Evolutionary conservation across 1,140 invertebrate genomes (phyloP), one percentile per base, ranked within the genome.

Genomic region (Leptinotarsa defecta): DNA sequence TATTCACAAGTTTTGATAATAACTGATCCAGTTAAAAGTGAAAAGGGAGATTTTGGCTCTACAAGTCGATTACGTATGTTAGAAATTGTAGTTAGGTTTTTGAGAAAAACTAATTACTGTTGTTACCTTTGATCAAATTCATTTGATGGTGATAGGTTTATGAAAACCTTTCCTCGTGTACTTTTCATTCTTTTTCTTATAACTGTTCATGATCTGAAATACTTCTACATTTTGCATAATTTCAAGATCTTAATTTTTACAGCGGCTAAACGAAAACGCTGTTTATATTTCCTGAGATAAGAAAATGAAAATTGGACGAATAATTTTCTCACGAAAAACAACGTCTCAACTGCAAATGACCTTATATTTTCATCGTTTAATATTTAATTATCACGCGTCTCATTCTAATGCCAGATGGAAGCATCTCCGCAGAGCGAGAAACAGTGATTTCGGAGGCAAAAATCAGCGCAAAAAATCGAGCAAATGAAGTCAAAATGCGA

Each of bases 401-500:
- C 57, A 34, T 75, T 65, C 43, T n/a, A 49, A 17, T 24, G 6
- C 27, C 24, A 63, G 62, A n/a, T 63, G 52, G 52, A n/a, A 57
- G 49, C 63, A 48, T 65, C 48, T 27, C 20, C 48, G 48, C 52
- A 71, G 71, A 73, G 71, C 71, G 57, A 71, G 70, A 27, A 71
- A 48, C 13, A 62, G 20, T 73, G 64, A 73, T 73, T 73, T 73
- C 61, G 52, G 61, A 65, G 20, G 61, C n/a, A 64, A 73, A 73
- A 73, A 73, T 49, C 48, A 20, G 49, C 61, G 61, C 48, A 76
- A 81, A 79, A 81, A 81, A 81, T 79, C 78, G 67, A 75, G 68
- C 49, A 79, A 81, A 79, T 74, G 74, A 78, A 76, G 69, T 75
- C 74, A 79, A 78, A 75, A 79, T 78, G 74, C 71, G 78, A 79